Evolutionary conservation across 2,888 invertebrate species (phyloP), one percentile per base, ranked within the genome.

Genomic region (Orthosia incerta): DNA sequence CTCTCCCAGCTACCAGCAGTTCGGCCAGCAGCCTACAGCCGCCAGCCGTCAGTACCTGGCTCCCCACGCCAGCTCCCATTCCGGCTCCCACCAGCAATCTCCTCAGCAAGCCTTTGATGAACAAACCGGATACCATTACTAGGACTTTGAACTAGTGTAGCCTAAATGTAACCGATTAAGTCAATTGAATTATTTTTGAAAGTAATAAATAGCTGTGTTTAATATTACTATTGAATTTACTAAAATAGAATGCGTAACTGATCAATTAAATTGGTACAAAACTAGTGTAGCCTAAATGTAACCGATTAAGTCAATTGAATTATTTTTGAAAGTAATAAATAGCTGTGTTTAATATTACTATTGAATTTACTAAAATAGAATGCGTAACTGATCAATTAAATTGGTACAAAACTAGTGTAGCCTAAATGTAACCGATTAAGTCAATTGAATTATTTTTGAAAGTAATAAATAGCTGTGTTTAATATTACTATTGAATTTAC

Each of bases 81-180:
- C 88, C 20, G 66, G 74, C 45, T 84, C 89, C 48, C 88, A 87
- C 86, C 90, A 93, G 79, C 91, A 92, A 78, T 84, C 87, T 64
- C 94, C 94, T 20, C 95, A 95, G 74, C 96, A 96, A 78, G 83
- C 90, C 48, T 96, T 96, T 73, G 94, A 96, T 64, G 95, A 95
- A 74, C 82, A 94, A 68, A 94, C 94, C 26, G 95, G 95, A 60
- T 96, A 96, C 87, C 91, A 93, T 45, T 96, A 96, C 76, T 95
- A 91, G 88, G 60, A 64, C 48, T 39, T 20, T 23, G n/a, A 76
- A 68, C 55, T 16, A 2, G 2, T 4, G 2, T 39, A 39, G 23
- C 66, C 16, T 80, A 81, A 74, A 84, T 79, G 51, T 39, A 71
- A 71, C 73, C 79, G 85, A 87, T 84, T 85, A 26, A 80, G 26